phyloP scores from a whole-genome alignment of 2,797 vertebrate genomes.

The Enteromius paludinosus region DNA sequence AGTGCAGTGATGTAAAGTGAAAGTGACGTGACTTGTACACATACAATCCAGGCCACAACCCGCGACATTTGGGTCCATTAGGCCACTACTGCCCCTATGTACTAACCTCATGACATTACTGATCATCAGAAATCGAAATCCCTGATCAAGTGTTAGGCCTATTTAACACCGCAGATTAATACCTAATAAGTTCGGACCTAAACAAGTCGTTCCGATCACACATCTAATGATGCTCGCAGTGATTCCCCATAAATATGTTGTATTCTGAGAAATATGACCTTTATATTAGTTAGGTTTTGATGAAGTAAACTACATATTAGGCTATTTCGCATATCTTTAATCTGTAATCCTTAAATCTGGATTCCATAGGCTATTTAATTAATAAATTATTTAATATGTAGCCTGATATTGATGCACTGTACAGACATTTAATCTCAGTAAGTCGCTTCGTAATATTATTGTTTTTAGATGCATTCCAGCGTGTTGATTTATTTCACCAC shows the following conservation, averaged over 20 bases:
- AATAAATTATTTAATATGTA: background rate
- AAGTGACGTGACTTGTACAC: too few species aligned
- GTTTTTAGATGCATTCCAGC: background rate
- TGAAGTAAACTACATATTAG: background rate
- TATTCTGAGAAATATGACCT: background rate
- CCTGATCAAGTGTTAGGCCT: background rate
- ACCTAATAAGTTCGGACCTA: background rate
- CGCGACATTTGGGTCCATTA: too few species aligned
- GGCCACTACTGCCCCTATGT: background rate
- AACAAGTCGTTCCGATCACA: background rate
- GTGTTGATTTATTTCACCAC: constrained; percentile 4
- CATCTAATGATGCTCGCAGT: background rate
- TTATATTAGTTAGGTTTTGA: background rate
- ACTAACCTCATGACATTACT: background rate
- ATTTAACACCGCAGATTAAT: background rate
- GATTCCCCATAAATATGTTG: background rate
- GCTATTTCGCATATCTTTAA: background rate
- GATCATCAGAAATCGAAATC: background rate
- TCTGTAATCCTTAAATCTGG: background rate
- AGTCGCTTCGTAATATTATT: background rate
- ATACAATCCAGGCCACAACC: too few species aligned
- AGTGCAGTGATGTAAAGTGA: background rate
- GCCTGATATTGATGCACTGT: background rate
- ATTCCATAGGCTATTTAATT: background rate
- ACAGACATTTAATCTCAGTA: background rate